These are phyloP conservation scores for Enteromius viviparus DNA, from an alignment of 2,797 vertebrate species.

Conservation along the genomic window DNA sequence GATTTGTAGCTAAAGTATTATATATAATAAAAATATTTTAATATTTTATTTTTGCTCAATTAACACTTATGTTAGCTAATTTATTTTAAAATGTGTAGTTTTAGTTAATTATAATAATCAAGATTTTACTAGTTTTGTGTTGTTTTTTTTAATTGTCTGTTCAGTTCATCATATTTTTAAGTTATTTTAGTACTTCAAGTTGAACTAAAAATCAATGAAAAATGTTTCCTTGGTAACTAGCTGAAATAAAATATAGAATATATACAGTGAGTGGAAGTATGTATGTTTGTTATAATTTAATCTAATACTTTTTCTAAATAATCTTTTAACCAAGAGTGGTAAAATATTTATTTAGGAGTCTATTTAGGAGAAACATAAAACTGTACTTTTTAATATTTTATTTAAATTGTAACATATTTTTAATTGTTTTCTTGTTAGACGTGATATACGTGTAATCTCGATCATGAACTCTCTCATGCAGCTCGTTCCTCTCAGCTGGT, in stretches of 20 bases:
- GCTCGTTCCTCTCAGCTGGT: conserved; percentile 71
- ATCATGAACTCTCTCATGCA: conserved; percentile 45
- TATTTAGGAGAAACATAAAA: background rate
- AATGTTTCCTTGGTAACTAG: background rate
- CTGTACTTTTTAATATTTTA: background rate
- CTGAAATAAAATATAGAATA: background rate
- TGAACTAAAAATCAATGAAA: background rate
- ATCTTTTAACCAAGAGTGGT: too few species aligned
- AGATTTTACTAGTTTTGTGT: background rate
- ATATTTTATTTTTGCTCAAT: background rate
- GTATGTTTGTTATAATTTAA: too few species aligned
- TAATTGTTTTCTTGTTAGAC: background rate
- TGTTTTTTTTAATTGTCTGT: background rate
- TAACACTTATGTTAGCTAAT: background rate
- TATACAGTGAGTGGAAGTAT: too few species aligned
- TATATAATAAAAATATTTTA: too few species aligned
- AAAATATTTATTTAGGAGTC: too few species aligned
- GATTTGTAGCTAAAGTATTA: too few species aligned
- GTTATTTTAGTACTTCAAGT: background rate
- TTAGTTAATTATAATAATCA: background rate
- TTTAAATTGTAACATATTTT: background rate
- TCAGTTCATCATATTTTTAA: background rate
- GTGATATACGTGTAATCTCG: background rate
- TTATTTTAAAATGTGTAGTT: too few species aligned
- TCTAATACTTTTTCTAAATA: too few species aligned